Evolutionary conservation across 1,140 invertebrate genomes (phyloP).

Genomic region (Chironomus tepperi): DNA sequence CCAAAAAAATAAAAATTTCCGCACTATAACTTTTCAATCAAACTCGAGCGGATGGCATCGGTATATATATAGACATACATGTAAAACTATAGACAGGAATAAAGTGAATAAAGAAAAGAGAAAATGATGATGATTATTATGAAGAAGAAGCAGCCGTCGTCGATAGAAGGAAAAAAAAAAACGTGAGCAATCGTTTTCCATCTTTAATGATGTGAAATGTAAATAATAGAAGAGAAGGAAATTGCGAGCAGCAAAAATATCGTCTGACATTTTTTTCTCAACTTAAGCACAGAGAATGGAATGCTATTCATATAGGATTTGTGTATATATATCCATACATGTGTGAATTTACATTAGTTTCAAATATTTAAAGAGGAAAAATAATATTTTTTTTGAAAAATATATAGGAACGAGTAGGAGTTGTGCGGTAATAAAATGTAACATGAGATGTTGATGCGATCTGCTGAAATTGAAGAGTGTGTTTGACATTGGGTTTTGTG

Average conservation of each 20-base stretch:
- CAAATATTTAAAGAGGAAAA: too few species aligned
- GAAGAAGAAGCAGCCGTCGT: not conserved
- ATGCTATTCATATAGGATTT: not conserved
- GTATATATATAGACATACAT: too few species aligned
- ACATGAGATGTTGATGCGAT: too few species aligned
- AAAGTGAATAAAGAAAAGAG: not conserved
- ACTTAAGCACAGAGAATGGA: not conserved
- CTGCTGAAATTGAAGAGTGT: too few species aligned
- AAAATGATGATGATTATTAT: slow-evolving; percentile 5
- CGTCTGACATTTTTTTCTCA: not conserved
- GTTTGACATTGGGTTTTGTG: too few species aligned
- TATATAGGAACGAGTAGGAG: too few species aligned
- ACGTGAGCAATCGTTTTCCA: not conserved
- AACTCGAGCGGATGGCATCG: not conserved
- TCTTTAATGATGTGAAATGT: not conserved
- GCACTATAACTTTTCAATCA: slow-evolving; percentile 8
- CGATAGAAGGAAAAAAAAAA: not conserved
- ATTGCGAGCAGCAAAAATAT: not conserved
- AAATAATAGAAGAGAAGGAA: not conserved
- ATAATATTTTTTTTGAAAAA: too few species aligned
- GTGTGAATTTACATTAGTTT: too few species aligned
- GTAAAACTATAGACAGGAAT: too few species aligned
- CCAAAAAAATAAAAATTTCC: not conserved
- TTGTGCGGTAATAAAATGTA: too few species aligned
- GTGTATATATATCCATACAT: too few species aligned